Conservation (phyloP, 37 sponge, comb jelly and placozoan species). For the Lycopodina hypogea region DNA sequence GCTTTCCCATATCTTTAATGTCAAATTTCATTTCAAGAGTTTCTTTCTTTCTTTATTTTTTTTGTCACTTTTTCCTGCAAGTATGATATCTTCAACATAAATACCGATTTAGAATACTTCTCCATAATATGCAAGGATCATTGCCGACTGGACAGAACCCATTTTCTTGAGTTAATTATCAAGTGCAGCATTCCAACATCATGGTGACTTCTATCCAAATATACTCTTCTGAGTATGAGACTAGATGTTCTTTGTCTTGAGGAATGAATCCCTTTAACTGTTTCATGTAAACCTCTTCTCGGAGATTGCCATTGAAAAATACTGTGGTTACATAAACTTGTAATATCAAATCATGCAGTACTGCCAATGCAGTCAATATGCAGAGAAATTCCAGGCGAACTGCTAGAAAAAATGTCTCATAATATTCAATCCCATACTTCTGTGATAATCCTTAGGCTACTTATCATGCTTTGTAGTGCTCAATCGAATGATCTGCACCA, state of each 20-base stretch:
- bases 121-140: slow-evolving; percentile 62
- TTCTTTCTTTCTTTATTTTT: slow-evolving; percentile 30
- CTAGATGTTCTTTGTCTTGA: slow-evolving; percentile 26
- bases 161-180: slow-evolving; percentile 48
- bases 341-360: too few relatives aligned
- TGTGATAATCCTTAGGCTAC: too few relatives aligned
- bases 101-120: slow-evolving; percentile 16
- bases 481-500: too few relatives aligned
- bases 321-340: too few relatives aligned
- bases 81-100: slow-evolving; percentile 25
- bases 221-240: slow-evolving; percentile 25
- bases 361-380: too few relatives aligned
- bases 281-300: too few relatives aligned
- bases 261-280: slow-evolving; percentile 17
- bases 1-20: slow-evolving; percentile 47
- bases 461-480: too few relatives aligned
- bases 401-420: too few relatives aligned
- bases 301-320: too few relatives aligned
- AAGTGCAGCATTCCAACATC: slow-evolving; percentile 58
- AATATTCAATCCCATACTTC: too few relatives aligned
- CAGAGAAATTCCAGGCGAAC: too few relatives aligned
- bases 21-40: slow-evolving; percentile 31
- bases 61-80: slow-evolving; percentile 36
- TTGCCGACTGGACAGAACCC: slow-evolving; percentile 42
- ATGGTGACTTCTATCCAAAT: slow-evolving; percentile 30